Evolutionary conservation across 2,797 vertebrate genomes (phyloP).

Genomic region (Cossypha dichroa): DNA sequence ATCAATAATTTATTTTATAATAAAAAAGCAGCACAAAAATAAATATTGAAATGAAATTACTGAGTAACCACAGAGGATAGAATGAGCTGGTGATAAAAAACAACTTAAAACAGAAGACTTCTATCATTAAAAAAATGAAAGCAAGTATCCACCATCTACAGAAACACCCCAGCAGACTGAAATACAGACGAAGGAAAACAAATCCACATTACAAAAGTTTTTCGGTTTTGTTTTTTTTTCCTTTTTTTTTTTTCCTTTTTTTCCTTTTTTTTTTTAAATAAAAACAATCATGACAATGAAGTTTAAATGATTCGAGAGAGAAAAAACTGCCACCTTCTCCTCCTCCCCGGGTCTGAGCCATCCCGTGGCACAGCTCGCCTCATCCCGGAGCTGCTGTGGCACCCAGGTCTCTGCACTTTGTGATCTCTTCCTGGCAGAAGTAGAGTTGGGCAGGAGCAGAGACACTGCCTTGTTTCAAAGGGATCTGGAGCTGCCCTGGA

Average conservation of each 20-base stretch:
- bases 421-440: not conserved
- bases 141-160: slow-evolving; percentile 54
- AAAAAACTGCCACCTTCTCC: slow-evolving; percentile 3
- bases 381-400: not conserved
- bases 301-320: slow-evolving; percentile 41
- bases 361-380: not conserved
- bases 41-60: slow-evolving; percentile 91
- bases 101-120: slow-evolving; percentile 51
- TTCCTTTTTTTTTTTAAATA: slow-evolving; percentile 42
- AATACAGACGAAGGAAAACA: slow-evolving; percentile 51
- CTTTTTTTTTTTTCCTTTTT: not conserved
- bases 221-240: slow-evolving; percentile 22
- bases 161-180: slow-evolving; percentile 51
- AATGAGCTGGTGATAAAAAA: slow-evolving; percentile 63
- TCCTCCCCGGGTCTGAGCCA: not conserved
- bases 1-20: slow-evolving; percentile 93
- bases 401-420: not conserved
- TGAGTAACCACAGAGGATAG: slow-evolving; percentile 65
- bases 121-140: slow-evolving; percentile 61
- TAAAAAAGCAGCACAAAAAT: slow-evolving; percentile 90
- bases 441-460: not conserved
- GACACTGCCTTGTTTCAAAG: not conserved
- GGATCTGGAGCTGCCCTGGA: slow-evolving; percentile 22
- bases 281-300: slow-evolving; percentile 65
- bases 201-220: slow-evolving; percentile 56